Evolutionary conservation across 1,140 invertebrate genomes (phyloP).

Genomic region (Lerema accius): DNA sequence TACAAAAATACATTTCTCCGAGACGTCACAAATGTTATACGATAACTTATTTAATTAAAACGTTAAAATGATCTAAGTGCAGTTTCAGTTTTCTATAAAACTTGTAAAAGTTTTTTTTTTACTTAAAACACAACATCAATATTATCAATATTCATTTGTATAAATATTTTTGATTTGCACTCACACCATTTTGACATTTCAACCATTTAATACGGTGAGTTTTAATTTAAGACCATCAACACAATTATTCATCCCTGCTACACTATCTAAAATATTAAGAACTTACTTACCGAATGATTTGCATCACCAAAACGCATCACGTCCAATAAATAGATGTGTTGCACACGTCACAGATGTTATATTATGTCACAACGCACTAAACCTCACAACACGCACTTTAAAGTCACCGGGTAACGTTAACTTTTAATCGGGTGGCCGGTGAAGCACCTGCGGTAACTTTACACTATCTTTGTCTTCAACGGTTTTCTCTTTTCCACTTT

Average conservation of each 20-base stretch:
- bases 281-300: slow-evolving; percentile 10
- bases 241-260: too few relatives aligned
- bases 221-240: too few relatives aligned
- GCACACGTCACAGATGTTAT: too few relatives aligned
- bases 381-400: slow-evolving; percentile 32
- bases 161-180: slow-evolving; percentile 11
- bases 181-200: not conserved
- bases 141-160: slow-evolving; percentile 6
- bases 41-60: not conserved
- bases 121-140: not conserved
- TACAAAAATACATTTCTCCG: slow-evolving; percentile 16
- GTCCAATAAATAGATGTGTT: too few relatives aligned
- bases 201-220: too few relatives aligned
- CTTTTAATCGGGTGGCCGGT: slow-evolving; percentile 67
- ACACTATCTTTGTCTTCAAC: slow-evolving; percentile 37
- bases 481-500: slow-evolving; percentile 29
- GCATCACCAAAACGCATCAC: too few relatives aligned
- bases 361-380: slow-evolving; percentile 33
- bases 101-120: slow-evolving; percentile 2
- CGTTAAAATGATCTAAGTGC: not conserved
- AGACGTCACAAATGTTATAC: not conserved
- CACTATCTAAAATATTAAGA: not conserved
- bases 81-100: slow-evolving; percentile 8
- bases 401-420: slow-evolving; percentile 33
- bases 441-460: slow-evolving; percentile 63